phyloP scores from a whole-genome alignment of 2,113 vertebrate genomes.

The Sarotherodon lohbergeri region DNA sequence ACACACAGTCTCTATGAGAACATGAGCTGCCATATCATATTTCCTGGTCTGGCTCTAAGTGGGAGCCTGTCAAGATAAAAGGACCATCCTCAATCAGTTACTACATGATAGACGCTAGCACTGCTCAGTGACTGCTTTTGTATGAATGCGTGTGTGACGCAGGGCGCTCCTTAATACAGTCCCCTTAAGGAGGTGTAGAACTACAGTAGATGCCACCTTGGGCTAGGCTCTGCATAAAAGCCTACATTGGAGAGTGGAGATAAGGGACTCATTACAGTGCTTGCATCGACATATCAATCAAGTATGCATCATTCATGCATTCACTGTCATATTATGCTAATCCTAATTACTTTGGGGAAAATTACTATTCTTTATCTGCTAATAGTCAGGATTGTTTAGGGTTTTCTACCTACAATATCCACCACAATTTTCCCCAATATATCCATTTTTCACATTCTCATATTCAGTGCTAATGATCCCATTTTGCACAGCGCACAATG shows the following conservation, averaged over 20 bases:
- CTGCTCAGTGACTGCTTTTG: neutral
- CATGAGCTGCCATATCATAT: conserved; percentile 58
- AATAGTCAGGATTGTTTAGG: conserved; percentile 66
- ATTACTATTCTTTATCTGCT: conserved; percentile 68
- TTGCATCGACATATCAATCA: conserved; percentile 68
- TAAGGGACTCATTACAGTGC: conserved; percentile 60
- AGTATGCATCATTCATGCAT: conserved; percentile 61
- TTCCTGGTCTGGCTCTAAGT: conserved; percentile 53
- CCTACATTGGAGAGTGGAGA: conserved; percentile 43
- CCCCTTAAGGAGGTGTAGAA: neutral
- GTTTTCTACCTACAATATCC: conserved; percentile 43
- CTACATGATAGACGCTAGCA: conserved; percentile 19
- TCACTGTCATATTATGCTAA: conserved; percentile 69
- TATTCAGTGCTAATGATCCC: conserved; percentile 67
- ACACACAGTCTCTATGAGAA: conserved; percentile 18
- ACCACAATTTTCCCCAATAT: conserved; percentile 44
- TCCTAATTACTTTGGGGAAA: conserved; percentile 68
- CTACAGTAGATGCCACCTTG: conserved; percentile 27
- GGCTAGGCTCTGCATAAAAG: conserved; percentile 40
- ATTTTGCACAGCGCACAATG: conserved; percentile 60
- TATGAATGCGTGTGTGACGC: neutral
- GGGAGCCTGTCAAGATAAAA: conserved; percentile 62
- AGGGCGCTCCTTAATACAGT: neutral
- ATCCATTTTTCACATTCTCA: conserved; percentile 66
- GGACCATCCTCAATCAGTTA: conserved; percentile 53